Evolutionary conservation across 2,888 invertebrate genomes (phyloP).

Genomic region (Epinotia bilunana): DNA sequence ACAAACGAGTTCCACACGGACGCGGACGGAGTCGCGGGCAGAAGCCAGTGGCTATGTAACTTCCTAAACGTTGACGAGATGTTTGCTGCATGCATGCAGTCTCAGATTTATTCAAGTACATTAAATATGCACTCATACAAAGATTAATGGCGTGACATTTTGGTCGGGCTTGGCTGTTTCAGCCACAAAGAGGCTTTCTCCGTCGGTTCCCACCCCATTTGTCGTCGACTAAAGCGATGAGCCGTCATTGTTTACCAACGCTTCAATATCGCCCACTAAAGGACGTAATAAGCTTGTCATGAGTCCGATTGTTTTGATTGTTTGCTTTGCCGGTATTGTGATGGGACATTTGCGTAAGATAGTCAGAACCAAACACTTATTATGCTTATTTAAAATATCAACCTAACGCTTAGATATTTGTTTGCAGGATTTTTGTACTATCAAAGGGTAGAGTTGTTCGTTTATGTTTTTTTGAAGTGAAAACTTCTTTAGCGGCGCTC

Average conservation of each 20-base stretch:
- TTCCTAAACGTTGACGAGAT: neutral
- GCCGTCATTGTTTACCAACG: slow-evolving; percentile 50
- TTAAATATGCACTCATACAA: slow-evolving; percentile 43
- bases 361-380: neutral
- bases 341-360: slow-evolving; percentile 39
- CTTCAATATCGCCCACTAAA: slow-evolving; percentile 48
- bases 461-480: too few species aligned
- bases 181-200: slow-evolving; percentile 60
- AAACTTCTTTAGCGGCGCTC: too few species aligned
- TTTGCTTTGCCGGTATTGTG: slow-evolving; percentile 32
- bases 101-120: neutral
- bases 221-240: slow-evolving; percentile 44
- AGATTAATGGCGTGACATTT: slow-evolving; percentile 56
- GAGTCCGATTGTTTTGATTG: slow-evolving; percentile 47
- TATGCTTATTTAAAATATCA: neutral
- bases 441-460: neutral
- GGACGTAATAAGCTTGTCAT: slow-evolving; percentile 48
- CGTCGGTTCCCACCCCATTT: slow-evolving; percentile 55
- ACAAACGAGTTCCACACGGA: too few species aligned
- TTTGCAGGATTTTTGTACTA: neutral
- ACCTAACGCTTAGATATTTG: neutral
- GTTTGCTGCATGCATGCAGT: neutral
- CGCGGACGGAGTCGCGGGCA: too few species aligned
- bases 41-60: neutral
- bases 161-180: slow-evolving; percentile 47